Base-by-base conservation (phyloP, 1,140 invertebrate genomes). In the Drosophila aff. region DNA sequence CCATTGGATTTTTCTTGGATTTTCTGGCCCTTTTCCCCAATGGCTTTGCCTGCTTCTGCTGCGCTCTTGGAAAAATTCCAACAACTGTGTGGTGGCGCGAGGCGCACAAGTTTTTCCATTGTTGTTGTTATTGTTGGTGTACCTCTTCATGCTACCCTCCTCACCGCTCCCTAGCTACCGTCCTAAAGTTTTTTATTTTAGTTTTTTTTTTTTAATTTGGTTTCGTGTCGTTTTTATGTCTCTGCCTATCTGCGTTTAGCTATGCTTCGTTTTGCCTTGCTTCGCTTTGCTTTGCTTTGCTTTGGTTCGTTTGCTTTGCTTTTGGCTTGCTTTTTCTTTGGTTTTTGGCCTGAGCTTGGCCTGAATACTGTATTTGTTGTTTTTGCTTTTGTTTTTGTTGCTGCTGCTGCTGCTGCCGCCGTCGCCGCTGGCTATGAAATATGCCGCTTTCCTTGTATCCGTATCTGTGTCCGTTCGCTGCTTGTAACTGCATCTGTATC, bases 331-430 rank as follows among this genome's bases (percentile, higher is more conserved):
- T 72, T 62, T 78, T 65, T 62, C 62, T 79, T 82, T 83, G 76
- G 64, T 76, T 83, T 72, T 68, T 82, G 71, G 71, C 64, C 67
- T 69, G 67, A 69, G 80, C 75, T 83, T 82, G 80, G 80, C 81
- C 81, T 81, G 82, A 84, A 85, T 85, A 57, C 33, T 52, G 50
- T 40, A 38, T 33, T 53, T 38, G 81, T 79, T 73, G 44, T 60
- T 36, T 4, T 33, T 52, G 31, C 2, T 55, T 18, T 53, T 38
- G 81, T 75, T 73, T 28, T 58, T n/a, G 36, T 8, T 15, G 63
- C 23, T 13, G 38, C 21, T 23, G 28, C 7, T n/a, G 33, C 13
- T 15, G 63, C 23, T 13, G 38, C 21, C 49, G 31, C 18, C 33
- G 50, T 1, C 18, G 53, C 36, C 21, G 55, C 23, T 72, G 28